A percentile compares a stretch with the other conserved stretches of the same genome.
phyloP scores from a whole-genome alignment of 2,888 invertebrate genomes.

The Maniola hyperantus region DNA sequence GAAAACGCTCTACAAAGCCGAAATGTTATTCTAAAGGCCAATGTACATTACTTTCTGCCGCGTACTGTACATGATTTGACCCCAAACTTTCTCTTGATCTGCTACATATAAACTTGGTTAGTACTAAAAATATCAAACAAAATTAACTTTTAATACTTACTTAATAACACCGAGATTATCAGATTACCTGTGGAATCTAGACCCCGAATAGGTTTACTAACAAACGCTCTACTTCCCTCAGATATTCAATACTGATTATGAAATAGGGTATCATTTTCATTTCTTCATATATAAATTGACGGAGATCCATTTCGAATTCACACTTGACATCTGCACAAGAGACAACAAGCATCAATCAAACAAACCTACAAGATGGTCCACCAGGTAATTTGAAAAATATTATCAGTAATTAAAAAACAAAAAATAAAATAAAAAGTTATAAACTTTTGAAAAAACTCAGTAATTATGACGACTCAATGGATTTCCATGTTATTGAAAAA shows the following conservation, averaged over 20 bases:
- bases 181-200: conserved; percentile 42
- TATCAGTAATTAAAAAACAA: background rate
- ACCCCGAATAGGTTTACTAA: conserved; percentile 41
- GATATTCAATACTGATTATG: conserved; percentile 65
- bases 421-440: background rate
- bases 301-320: conserved; percentile 52
- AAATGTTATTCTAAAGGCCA: no score
- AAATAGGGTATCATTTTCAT: conserved; percentile 69
- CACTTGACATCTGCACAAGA: conserved; percentile 47
- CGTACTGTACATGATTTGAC: background rate
- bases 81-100: background rate
- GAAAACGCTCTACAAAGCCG: no score
- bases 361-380: conserved; percentile 41
- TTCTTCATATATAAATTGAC: conserved; percentile 71
- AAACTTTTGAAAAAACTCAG: background rate
- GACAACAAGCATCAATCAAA: conserved; percentile 39
- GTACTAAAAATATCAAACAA: conserved; percentile 4
- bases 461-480: background rate
- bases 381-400: conserved; percentile 38
- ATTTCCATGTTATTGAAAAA: no score
- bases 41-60: no score
- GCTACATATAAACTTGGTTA: background rate
- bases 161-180: conserved; percentile 33
- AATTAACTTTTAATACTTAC: conserved; percentile 6
- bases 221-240: conserved; percentile 60